phyloP scores from a whole-genome alignment of 2,797 vertebrate species.

The Coluber constrictor region DNA sequence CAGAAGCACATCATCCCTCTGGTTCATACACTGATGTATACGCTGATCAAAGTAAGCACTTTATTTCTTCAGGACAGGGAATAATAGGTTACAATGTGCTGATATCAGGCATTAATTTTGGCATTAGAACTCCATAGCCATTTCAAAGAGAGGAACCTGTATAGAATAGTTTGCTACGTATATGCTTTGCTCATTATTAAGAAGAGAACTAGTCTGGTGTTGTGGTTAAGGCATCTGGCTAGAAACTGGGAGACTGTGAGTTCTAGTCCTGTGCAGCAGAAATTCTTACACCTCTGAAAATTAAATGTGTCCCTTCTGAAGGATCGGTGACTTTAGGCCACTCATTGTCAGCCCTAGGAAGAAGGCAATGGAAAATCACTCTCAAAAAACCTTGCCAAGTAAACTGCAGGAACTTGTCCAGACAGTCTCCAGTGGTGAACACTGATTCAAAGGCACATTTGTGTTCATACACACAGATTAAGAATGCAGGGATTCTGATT shows the following conservation, averaged over 20 bases:
- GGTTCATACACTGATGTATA: conserved; percentile 91
- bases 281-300: not conserved
- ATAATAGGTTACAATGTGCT: not conserved
- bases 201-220: not conserved
- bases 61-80: not conserved
- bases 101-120: not conserved
- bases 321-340: not conserved
- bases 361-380: not conserved
- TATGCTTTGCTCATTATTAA: not conserved
- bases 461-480: not conserved
- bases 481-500: not conserved
- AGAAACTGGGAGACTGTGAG: not conserved
- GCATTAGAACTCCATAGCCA: not conserved
- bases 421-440: not conserved
- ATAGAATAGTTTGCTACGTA: not conserved
- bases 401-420: not conserved
- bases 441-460: not conserved
- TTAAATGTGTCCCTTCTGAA: not conserved
- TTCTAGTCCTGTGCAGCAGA: not conserved
- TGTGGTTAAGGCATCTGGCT: not conserved
- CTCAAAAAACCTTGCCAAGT: not conserved
- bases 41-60: conserved; percentile 82
- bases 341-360: not conserved
- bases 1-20: conserved; percentile 84
- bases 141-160: not conserved